Evolutionary conservation across 2,113 vertebrate genomes (phyloP), one percentile per base, ranked within the genome.

Genomic region (Chrysemys picta): DNA sequence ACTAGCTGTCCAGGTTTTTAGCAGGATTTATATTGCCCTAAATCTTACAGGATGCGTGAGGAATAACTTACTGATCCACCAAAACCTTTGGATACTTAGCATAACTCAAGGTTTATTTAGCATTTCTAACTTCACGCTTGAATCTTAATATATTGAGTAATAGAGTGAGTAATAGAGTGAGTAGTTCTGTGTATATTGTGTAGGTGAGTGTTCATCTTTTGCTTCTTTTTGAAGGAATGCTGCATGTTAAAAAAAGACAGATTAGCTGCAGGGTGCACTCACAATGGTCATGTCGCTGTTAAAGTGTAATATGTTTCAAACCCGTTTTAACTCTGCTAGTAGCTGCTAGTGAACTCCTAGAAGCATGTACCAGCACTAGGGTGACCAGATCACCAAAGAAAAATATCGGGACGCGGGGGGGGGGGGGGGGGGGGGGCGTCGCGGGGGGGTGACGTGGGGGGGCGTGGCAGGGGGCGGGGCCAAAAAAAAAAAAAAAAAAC

Each of bases 1-100:
- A 93, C 80, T 95, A 84, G 89, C 90, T 96, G 93, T 92, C 85
- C 78, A 89, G 50, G 91, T 80, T 96, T 92, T 92, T 88, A 89
- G 90, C 27, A 45, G 80, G 81, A 89, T 85, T 96, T 96, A 86
- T 90, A 38, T 38, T 78, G 82, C 84, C 85, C 89, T 95, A 82
- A 92, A 93, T 96, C 85, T 91, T 91, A 38, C 47, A 72, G 49
- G 65, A 49, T 62, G 42, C 59, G 13, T 59, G 52, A 93, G 89
- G 56, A 94, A 89, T 94, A 87, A 96, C 57, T 92, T 85, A 87
- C 5, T 86, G 91, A 96, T 85, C 92, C 85, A 52, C 49, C 90
- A 76, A 93, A 94, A 91, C 80, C 57, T 94, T 52, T 80, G n/a
- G 80, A 84, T 75, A 47, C 22, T 95, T 91, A 42, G 31, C 0